Conservation (phyloP, 2,113 vertebrate genomes). For the Cebidichthys violaceus region DNA sequence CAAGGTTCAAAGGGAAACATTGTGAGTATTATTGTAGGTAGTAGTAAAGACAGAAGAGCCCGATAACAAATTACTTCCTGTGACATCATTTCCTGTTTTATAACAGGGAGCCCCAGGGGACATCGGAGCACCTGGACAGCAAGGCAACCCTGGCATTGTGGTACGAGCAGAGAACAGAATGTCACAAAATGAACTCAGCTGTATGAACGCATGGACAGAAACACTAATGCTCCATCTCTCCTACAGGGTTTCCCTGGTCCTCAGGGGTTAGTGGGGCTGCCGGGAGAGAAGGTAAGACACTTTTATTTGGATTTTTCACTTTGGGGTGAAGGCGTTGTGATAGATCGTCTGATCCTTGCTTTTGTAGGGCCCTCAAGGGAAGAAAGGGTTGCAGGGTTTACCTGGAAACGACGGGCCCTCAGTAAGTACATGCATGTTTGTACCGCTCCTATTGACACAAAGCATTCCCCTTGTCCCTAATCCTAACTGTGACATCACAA, state of each 20-base stretch:
- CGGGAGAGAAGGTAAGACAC: slow-evolving; percentile 90
- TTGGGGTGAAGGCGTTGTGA: background rate
- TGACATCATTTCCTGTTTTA: slow-evolving; percentile 40
- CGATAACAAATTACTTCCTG: background rate
- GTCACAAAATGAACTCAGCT: background rate
- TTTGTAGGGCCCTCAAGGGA: slow-evolving; percentile 89
- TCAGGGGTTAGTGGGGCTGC: slow-evolving; percentile 89
- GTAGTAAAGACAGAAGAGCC: background rate
- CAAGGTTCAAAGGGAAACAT: slow-evolving; percentile 91
- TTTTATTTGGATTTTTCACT: background rate
- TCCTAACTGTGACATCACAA: slow-evolving; percentile 1
- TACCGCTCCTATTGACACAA: slow-evolving; percentile 3
- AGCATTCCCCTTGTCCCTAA: background rate
- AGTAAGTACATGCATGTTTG: slow-evolving; percentile 77
- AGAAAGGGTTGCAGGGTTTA: slow-evolving; percentile 87
- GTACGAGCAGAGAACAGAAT: slow-evolving; percentile 72
- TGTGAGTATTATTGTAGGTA: slow-evolving; percentile 74
- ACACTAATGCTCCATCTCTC: slow-evolving; percentile 15
- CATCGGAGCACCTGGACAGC: slow-evolving; percentile 89
- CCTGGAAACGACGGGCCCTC: slow-evolving; percentile 89
- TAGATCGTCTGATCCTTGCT: slow-evolving; percentile 8
- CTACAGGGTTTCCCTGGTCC: slow-evolving; percentile 91
- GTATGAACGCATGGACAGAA: background rate
- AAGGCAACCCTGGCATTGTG: slow-evolving; percentile 91
- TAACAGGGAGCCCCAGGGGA: slow-evolving; percentile 89